Base-by-base conservation (phyloP, 2,797 vertebrate species). In the Sebastes jordani region DNA sequence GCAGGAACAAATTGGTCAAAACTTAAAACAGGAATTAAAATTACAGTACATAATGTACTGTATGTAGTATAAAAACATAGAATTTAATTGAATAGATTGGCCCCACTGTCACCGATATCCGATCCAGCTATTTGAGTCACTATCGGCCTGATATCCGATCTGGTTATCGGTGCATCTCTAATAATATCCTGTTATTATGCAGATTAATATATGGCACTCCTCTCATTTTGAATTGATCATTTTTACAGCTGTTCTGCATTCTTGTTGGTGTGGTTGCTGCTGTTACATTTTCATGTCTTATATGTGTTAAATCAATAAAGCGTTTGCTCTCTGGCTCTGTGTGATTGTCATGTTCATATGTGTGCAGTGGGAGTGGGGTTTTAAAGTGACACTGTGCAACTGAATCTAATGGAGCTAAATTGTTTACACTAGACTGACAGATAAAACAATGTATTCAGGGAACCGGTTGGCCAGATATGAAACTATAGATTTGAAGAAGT, bases 351-450 rank as follows among this genome's bases (percentile, higher is more conserved):
- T 42, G 7, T 49, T 27, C 61, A 67, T 11, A 58, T 8, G 3
- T 22, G 56, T 20, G 38, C 27, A 32, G 46, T n/a, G n/a, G 7
- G 11, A 66, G 52, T n/a, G 49, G 22, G 61, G 29, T 20, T 62
- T 29, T 36, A 72, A 81, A 71, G 20, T 30, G 76, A 68, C 68
- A 49, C 32, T 7, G 23, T 49, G 69, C 58, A 78, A 69, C 63
- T 73, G 76, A 86, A 81, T 82, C 66, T 83, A 84, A 88, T 74
- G 38, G 67, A 70, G 74, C 29, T 64, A 65, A 90, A 88, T 65
- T 73, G 80, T 91, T 90, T 73, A 82, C 25, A 25, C 25, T 25
- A 73, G 68, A 68, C 65, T 58, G 86, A 87, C 83, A 82, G 79
- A 88, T 86, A 59, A 86, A 89, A 85, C 78, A 83, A 84, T 76